Base-by-base conservation (phyloP, 2,113 vertebrate genomes). In the Antechinus flavipes region DNA sequence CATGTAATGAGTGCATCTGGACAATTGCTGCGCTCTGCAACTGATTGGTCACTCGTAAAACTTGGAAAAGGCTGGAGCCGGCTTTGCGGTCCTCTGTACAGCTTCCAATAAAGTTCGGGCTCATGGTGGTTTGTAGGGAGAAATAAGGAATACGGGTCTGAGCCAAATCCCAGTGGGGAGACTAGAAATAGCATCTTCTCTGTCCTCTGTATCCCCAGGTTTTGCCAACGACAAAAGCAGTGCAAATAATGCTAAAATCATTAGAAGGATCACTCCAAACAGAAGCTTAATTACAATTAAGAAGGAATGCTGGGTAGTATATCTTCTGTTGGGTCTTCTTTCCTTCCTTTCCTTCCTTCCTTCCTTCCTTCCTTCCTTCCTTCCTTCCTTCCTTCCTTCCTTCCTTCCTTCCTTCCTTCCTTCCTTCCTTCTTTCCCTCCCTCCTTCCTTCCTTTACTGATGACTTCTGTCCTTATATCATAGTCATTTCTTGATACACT, bases 131-230 rank as follows among this genome's bases (percentile, higher is more conserved):
- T 97, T 92, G 47, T 90, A 68, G 46, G 23, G 92, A 97, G 92
- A 93, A 96, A 97, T 54, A 95, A 49, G 93, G 23, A 84, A 84
- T 94, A 0, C 52, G 92, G 94, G 35, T 89, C 14, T 94, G 90
- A 6, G 22, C 56, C 0, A 0, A 56, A 97, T 47, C 93, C 12
- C 46, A 27, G 92, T 97, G 95, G 93, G 93, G 0, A 0, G 91
- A 94, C 96, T 93, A 93, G 93, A 97, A 97, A 97, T 27, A 16
- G 53, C 55, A 89, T 16, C 35, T n/a, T 8, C 90, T 61, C 54
- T 96, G n/a, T 93, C 50, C 27, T 84, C 35, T 93, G 23, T 68
- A 97, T 98, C 98, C 98, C 89, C 91, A 84, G 58, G 35, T 35
- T 2, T n/a, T 76, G 68, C n/a, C n/a, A 91, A 55, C 27, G 94